Conservation (phyloP, 2,113 vertebrate species). For the Dromiciops gliroides region DNA sequence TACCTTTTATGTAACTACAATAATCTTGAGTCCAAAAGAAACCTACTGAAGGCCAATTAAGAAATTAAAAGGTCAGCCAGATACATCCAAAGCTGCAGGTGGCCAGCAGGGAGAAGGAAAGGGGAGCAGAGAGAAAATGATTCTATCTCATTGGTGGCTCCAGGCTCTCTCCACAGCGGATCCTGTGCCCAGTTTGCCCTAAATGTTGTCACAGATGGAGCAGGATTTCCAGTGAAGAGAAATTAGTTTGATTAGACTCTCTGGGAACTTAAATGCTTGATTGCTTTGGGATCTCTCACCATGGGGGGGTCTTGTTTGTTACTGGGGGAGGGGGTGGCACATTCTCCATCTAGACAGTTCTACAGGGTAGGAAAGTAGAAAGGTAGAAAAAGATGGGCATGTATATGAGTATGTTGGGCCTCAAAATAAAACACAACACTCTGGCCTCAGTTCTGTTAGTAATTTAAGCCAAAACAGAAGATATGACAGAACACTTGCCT, state of each 20-base stretch:
- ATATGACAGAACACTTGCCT: neutral
- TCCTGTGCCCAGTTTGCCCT: neutral
- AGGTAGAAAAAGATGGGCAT: neutral
- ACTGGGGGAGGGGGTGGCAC: neutral
- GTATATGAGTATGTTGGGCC: neutral
- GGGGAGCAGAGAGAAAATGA: neutral
- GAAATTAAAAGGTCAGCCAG: constrained; percentile 51
- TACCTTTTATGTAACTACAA: constrained; percentile 47
- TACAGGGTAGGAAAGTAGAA: neutral
- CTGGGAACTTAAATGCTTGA: neutral
- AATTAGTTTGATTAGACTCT: neutral
- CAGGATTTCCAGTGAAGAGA: neutral
- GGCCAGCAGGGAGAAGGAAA: constrained; percentile 8
- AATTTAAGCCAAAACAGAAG: neutral
- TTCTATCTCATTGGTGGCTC: neutral
- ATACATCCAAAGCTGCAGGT: constrained; percentile 62
- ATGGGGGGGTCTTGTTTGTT: neutral
- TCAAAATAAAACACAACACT: neutral
- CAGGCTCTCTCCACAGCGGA: neutral
- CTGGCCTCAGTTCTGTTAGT: neutral
- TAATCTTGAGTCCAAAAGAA: constrained; percentile 58
- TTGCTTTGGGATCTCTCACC: neutral
- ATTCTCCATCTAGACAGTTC: neutral
- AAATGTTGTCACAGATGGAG: neutral
- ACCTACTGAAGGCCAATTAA: constrained; percentile 64